Conservation (phyloP, 2,797 vertebrate genomes). For the Eulemur albifrons region DNA sequence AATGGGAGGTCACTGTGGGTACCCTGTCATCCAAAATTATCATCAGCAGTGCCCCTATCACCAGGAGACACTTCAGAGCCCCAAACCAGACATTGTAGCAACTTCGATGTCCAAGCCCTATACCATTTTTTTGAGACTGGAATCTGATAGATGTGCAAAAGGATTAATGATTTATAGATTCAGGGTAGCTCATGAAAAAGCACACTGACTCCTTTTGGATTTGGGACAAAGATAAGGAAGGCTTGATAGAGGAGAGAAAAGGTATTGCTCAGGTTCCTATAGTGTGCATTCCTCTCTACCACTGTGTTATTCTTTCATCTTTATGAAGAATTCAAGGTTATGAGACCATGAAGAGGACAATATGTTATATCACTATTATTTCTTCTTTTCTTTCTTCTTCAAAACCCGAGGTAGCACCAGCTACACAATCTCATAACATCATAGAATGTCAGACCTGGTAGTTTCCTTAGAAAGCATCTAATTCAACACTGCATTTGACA, state of each 20-base stretch:
- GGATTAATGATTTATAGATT: neutral
- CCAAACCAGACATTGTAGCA: neutral
- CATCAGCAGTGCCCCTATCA: neutral
- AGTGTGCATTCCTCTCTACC: neutral
- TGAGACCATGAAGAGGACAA: neutral
- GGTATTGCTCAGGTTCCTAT: neutral
- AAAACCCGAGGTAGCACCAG: neutral
- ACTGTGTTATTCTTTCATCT: neutral
- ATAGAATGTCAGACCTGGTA: neutral
- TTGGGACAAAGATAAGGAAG: neutral
- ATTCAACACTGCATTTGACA: neutral
- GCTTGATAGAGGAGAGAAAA: neutral
- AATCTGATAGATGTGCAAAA: neutral
- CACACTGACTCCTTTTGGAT: neutral
- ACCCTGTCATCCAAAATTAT: neutral
- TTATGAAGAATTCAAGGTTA: neutral
- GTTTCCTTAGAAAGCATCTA: neutral
- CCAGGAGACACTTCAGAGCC: neutral
- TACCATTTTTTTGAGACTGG: neutral
- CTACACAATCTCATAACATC: neutral
- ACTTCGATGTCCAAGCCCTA: neutral
- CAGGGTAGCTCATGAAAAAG: neutral
- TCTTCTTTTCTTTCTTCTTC: neutral
- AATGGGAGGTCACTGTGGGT: neutral
- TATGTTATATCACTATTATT: neutral